Conservation (phyloP, 2,113 vertebrate species). For the Rhynchopsitta pachyrhyncha region DNA sequence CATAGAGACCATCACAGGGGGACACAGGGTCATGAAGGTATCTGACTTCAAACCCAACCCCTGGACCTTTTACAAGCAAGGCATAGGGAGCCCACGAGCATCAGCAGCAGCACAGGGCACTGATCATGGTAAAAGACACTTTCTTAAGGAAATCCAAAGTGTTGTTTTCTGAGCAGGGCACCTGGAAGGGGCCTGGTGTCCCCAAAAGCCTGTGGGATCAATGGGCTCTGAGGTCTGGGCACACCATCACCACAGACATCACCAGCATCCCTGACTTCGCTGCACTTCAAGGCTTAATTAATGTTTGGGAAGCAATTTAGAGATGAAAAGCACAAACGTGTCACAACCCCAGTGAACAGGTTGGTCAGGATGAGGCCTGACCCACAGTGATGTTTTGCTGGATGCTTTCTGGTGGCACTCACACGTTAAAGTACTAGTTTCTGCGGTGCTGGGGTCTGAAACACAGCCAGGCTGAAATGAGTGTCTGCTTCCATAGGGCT, state of each 20-base stretch:
- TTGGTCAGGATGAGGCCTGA: background rate
- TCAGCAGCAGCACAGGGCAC: background rate
- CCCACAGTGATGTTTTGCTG: background rate
- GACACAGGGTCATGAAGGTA: background rate
- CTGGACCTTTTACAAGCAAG: background rate
- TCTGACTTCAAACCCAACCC: background rate
- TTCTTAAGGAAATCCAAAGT: background rate
- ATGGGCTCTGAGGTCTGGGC: background rate
- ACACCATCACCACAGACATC: background rate
- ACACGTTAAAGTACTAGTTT: accelerated
- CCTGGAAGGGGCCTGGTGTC: background rate
- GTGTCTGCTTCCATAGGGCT: background rate
- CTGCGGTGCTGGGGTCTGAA: too few species aligned
- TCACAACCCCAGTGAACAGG: background rate
- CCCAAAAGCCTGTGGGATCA: background rate
- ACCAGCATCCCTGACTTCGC: background rate
- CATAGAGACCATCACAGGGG: background rate
- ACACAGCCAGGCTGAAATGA: background rate
- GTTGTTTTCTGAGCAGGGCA: background rate
- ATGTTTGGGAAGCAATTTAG: background rate
- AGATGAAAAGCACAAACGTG: background rate
- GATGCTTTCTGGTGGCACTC: background rate
- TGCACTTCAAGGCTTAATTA: background rate
- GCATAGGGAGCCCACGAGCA: background rate
- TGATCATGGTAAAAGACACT: background rate